phyloP scores from a whole-genome alignment of 2,888 invertebrate species.

The Drosophila monieri region DNA sequence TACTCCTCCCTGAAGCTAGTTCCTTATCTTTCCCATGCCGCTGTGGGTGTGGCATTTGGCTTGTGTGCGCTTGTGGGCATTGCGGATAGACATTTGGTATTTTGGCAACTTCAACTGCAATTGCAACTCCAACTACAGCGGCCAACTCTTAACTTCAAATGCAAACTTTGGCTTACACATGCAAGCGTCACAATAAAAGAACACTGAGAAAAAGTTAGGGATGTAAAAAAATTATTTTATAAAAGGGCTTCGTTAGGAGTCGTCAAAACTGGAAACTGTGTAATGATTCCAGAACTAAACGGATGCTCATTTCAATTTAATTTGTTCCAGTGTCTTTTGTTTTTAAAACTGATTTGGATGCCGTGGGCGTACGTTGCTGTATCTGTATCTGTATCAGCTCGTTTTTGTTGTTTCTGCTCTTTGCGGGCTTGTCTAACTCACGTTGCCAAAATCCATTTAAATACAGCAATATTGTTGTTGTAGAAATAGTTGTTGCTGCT shows the following conservation, averaged over 20 bases:
- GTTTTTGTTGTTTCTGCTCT: slow-evolving; percentile 27
- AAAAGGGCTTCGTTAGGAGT: no score
- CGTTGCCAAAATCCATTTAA: slow-evolving; percentile 75
- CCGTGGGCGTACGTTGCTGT: slow-evolving; percentile 26
- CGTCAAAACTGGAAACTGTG: no score
- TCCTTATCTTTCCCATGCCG: slow-evolving; percentile 17
- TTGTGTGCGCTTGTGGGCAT: slow-evolving; percentile 59
- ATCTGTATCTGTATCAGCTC: slow-evolving; percentile 18
- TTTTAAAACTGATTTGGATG: slow-evolving; percentile 27
- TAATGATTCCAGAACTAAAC: no score
- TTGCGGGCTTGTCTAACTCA: slow-evolving; percentile 57
- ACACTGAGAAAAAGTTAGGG: slow-evolving; percentile 29
- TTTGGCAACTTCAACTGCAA: slow-evolving; percentile 63
- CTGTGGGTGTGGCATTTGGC: slow-evolving; percentile 31
- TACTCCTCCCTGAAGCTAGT: not conserved
- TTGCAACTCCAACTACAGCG: slow-evolving; percentile 26
- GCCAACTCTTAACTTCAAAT: slow-evolving; percentile 31
- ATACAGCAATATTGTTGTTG: slow-evolving; percentile 54
- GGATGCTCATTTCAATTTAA: no score
- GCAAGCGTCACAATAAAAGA: slow-evolving; percentile 48
- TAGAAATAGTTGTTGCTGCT: slow-evolving; percentile 17
- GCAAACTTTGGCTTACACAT: slow-evolving; percentile 39
- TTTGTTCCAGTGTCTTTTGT: slow-evolving; percentile 7
- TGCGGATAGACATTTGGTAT: slow-evolving; percentile 73
- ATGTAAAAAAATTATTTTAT: not conserved